Evolutionary conservation across 2,113 vertebrate species (phyloP), one percentile per base, ranked within the genome.

Genomic region (Rafetus swinhoei): DNA sequence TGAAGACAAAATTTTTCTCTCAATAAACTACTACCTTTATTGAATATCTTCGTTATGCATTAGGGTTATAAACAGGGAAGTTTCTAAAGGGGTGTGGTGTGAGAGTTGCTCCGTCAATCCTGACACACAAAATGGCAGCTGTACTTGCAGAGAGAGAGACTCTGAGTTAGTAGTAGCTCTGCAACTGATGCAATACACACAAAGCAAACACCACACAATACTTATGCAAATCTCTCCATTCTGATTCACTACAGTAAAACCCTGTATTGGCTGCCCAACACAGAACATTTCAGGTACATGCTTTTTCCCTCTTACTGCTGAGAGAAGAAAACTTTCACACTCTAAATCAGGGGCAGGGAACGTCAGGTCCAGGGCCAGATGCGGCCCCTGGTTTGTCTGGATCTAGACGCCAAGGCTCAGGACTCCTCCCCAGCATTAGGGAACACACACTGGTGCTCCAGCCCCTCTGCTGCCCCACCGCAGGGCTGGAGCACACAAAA

Each of bases 121-220:
- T 84, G 60, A 39, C 77, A 91, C 54, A 50, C 60, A 92, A 95
- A 96, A 8, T 65, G 84, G 94, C 86, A 87, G 87, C 95, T 94
- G 90, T 22, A n/a, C 80, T 90, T 2, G 0, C 90, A 86, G 83
- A 27, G 29, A 93, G 69, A 90, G 79, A 88, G 29, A 14, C 29
- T 65, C 45, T 45, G 45, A 45, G 45, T 45, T 45, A 45, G 45
- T 45, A 45, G 45, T 45, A 45, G 45, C 45, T 45, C 45, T 45
- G 45, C 45, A 45, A 45, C 45, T 45, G 45, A 45, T 45, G 45
- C 45, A 45, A 45, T 45, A 45, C 45, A 45, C 45, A 45, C 45
- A 45, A 45, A 45, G 45, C 14, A 29, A 65, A 29, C 62, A n/a
- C 62, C 29, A n/a, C 29, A 16, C 14, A 32, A 62, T 62, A 62